Base-by-base conservation (phyloP, 2,797 vertebrate genomes). In the Acanthiza pusilla region DNA sequence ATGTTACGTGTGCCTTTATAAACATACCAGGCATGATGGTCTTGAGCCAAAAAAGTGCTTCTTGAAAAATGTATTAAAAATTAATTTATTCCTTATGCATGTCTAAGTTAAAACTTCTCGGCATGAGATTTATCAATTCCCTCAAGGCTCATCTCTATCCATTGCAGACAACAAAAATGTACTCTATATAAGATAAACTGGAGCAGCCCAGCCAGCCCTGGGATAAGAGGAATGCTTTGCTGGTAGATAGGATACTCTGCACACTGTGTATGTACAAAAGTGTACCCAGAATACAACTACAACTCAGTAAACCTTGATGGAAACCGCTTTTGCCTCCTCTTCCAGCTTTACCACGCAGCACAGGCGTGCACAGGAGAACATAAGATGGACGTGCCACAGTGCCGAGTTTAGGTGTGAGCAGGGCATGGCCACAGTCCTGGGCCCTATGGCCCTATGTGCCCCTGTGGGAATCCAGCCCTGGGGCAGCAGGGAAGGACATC, bases 11-110 rank as follows among this genome's bases (percentile, higher is more conserved):
- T 90, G 85, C 87, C 76, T 93, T 96, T 94, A 93, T 91, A 96
- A 96, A 95, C 78, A 89, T 79, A 96, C 54, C 85, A 95, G 84
- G 78, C 76, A 80, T 40, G 71, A 85, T 63, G 91, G 45, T 90
- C 88, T 76, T 38, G 32, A 96, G 79, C 73, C 94, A 95, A 94
- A 92, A 96, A 96, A 91, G 10, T 87, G 18, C 40, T 94, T 91
- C 88, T 96, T 93, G 89, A 96, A 93, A 95, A 96, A 93, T 91
- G 50, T 91, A 97, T 96, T 96, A 94, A 97, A 96, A 95, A 96
- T 82, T 94, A 95, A 97, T 95, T 85, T 96, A 86, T 95, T 96
- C 95, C 95, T 92, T 94, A 94, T 96, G 95, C 68, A 79, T 47
- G 62, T 88, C 68, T 91, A 75, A 87, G 79, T 87, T 91, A 87